phyloP scores from a whole-genome alignment of 2,888 invertebrate genomes.

The Melipona beecheii region DNA sequence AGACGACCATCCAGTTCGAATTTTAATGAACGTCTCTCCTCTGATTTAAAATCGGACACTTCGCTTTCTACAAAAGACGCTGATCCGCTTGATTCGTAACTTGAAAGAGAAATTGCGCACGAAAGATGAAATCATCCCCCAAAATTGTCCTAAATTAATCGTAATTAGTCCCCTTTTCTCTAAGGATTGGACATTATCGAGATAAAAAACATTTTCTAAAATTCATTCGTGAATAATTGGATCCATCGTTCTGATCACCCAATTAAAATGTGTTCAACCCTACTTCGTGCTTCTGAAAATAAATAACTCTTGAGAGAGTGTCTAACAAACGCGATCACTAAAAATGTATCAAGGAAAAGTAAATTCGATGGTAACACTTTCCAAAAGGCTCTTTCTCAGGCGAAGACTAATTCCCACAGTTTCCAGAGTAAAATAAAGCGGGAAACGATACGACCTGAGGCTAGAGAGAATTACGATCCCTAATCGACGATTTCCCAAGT shows the following conservation, averaged over 20 bases:
- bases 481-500: neutral
- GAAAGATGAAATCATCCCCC: neutral
- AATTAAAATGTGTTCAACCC: no score
- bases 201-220: neutral
- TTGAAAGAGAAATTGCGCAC: neutral
- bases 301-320: no score
- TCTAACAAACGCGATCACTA: neutral
- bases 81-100: no score
- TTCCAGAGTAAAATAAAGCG: neutral
- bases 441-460: neutral
- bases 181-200: neutral
- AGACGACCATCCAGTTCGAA: slow-evolving; percentile 17
- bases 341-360: neutral
- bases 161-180: neutral
- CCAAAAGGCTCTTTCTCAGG: neutral
- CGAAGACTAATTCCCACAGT: neutral
- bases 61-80: neutral
- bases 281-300: no score
- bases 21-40: slow-evolving; percentile 21
- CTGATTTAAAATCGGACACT: slow-evolving; percentile 28
- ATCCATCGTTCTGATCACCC: no score
- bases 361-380: neutral
- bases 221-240: no score
- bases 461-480: neutral
- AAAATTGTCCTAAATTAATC: neutral